Evolutionary conservation across 2,113 vertebrate species (phyloP), one percentile per base, ranked within the genome.

Genomic region (Butorides virescens): DNA sequence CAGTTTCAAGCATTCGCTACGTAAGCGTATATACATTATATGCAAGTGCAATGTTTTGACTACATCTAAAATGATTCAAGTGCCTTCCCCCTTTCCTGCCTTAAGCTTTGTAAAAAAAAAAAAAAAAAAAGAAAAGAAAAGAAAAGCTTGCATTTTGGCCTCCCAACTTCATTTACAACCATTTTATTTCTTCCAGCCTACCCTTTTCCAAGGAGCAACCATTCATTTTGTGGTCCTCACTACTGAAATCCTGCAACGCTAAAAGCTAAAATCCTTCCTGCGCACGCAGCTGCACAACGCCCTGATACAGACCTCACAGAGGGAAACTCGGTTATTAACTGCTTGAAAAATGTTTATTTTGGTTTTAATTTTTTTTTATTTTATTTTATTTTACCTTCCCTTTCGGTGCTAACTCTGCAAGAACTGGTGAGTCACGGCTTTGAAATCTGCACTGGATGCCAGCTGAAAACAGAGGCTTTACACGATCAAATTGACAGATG

Each of bases 401-500:
- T 81, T 92, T 4, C 4, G 5, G 58, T 81, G 58, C 52, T n/a
- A 49, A 34, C 62, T 86, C 90, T 68, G 79, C 75, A 47, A 88
- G 93, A 79, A 11, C 39, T 50, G 80, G 88, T 97, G 98, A 98
- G 97, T 98, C 98, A 97, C 70, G 26, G 92, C 98, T 98, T 98
- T 98, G 97, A 97, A 98, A 98, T 98, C 98, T 36, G 71, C 46
- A 13, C 97, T 97, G 90, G 96, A 97, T 98, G 97, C 98, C 98
- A 97, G 96, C 97, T 95, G 93, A 98, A 96, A 93, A 90, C 95
- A 96, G 97, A 95, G 98, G 97, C 98, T 98, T 98, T 98, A 85
- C 97, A 93, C 59, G 2, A 97, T 98, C 98, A 98, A 97, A 52
- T 98, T 98, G 98, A 98, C 98, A 97, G 98, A 98, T 98, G 98